Evolutionary conservation across 2,113 vertebrate species (phyloP).

Genomic region (Eupsittula cactorum): DNA sequence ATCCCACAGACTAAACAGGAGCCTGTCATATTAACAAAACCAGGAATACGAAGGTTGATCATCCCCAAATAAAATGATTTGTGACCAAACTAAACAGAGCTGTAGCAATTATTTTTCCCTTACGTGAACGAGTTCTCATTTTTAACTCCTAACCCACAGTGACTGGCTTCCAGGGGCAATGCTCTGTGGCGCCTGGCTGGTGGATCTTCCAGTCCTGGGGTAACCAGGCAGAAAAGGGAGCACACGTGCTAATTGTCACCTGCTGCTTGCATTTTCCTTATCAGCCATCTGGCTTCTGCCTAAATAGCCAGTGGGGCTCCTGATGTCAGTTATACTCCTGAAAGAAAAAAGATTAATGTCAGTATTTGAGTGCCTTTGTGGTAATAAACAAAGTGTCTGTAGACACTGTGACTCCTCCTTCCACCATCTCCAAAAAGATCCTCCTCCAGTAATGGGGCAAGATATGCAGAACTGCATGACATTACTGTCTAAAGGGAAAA

Average conservation of each 20-base stretch:
- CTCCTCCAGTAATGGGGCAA: not conserved
- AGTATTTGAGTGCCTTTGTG: not conserved
- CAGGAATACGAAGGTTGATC: not conserved
- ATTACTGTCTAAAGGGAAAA: not conserved
- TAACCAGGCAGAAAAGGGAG: not conserved
- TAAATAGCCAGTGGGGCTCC: not conserved
- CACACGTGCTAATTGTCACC: not conserved
- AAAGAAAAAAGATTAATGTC: not conserved
- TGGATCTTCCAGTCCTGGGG: not conserved
- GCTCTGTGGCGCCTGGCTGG: too few relatives aligned
- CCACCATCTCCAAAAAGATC: not conserved
- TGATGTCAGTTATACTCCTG: not conserved
- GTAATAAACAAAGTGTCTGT: not conserved
- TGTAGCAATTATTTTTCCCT: not conserved
- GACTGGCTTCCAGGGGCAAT: not conserved
- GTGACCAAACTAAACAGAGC: not conserved
- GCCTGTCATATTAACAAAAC: not conserved
- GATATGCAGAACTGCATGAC: not conserved
- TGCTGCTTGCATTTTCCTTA: not conserved
- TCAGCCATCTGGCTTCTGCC: not conserved
- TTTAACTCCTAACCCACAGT: not conserved
- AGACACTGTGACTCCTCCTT: not conserved
- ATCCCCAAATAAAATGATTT: not conserved
- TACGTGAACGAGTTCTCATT: not conserved
- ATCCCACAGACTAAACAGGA: not conserved